These are phyloP conservation scores for Sceloporus undulatus DNA, from an alignment of 2,113 vertebrate genomes.

Conservation along the genomic window DNA sequence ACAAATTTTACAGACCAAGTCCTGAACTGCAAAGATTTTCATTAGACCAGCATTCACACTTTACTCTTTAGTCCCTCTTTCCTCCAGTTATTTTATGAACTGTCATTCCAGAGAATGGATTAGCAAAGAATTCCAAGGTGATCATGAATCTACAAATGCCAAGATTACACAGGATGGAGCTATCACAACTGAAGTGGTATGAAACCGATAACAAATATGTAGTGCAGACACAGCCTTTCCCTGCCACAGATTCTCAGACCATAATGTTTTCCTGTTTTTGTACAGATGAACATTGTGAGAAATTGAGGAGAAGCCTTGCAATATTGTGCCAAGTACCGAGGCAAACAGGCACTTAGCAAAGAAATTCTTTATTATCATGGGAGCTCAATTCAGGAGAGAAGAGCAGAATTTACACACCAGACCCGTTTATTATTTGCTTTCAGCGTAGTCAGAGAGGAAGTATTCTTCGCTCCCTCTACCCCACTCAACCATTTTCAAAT, in stretches of 20 bases:
- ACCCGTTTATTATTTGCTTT: conserved; percentile 64
- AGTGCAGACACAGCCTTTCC: background rate
- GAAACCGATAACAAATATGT: too few species aligned
- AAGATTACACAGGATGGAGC: too few species aligned
- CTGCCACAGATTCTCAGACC: background rate
- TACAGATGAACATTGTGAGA: too few species aligned
- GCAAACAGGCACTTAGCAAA: background rate
- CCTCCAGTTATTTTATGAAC: too few species aligned
- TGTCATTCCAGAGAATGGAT: too few species aligned
- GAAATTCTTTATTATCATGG: background rate
- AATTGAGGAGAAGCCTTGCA: background rate
- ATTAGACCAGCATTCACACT: too few species aligned
- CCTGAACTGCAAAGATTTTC: too few species aligned
- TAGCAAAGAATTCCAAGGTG: too few species aligned
- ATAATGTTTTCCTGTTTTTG: background rate
- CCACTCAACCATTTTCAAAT: conserved; percentile 3
- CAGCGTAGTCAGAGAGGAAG: conserved; percentile 61
- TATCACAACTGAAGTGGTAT: too few species aligned
- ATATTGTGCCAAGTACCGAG: background rate
- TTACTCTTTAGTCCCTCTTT: too few species aligned
- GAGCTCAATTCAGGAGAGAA: background rate
- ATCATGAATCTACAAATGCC: too few species aligned
- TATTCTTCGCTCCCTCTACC: conserved; percentile 42
- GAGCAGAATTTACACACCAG: background rate
- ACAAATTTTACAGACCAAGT: too few species aligned